A percentile compares a stretch with the other conserved stretches of the same genome.
Evolutionary conservation across 2,113 vertebrate genomes (phyloP).

Genomic region (Larimichthys polyactis): DNA sequence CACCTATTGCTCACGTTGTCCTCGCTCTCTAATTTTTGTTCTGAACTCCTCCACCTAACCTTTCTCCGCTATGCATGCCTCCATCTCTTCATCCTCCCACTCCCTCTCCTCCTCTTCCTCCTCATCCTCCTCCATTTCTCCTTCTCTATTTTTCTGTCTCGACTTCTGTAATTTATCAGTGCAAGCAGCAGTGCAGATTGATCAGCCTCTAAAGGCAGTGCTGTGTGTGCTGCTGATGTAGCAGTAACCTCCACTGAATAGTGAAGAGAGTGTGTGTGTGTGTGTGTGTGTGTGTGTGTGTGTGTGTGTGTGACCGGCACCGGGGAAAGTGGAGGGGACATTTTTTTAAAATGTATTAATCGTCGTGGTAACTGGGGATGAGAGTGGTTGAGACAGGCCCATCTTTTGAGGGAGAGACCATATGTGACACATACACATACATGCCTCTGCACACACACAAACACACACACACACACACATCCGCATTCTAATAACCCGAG

Average conservation of each 20-base stretch:
- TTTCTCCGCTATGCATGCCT: conserved; percentile 11
- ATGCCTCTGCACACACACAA: conserved; percentile 41
- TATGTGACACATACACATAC: conserved; percentile 63
- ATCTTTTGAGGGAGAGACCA: conserved; percentile 70
- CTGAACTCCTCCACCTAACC: conserved; percentile 4
- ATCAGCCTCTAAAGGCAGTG: conserved; percentile 87
- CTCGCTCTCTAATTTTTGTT: neutral
- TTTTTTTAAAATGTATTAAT: conserved; percentile 89
- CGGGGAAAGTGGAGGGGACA: conserved; percentile 85
- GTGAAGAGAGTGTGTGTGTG: conserved; percentile 75
- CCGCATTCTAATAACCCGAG: conserved; percentile 66
- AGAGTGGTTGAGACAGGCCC: conserved; percentile 82
- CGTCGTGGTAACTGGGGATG: conserved; percentile 75
- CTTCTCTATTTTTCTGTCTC: conserved; percentile 58
- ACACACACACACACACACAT: conserved; percentile 43
- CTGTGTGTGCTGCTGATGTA: conserved; percentile 84
- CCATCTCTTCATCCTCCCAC: conserved; percentile 25
- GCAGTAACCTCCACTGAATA: conserved; percentile 83
- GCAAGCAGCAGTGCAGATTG: conserved; percentile 85
- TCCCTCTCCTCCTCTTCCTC: neutral
- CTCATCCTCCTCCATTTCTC: conserved; percentile 27
- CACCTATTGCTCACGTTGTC: neutral
- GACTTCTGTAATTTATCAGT: conserved; percentile 90
- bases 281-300: conserved; percentile 4
- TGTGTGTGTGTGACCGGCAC: conserved; percentile 41